A percentile compares a stretch with the other conserved stretches of the same genome.
These are phyloP conservation scores for Eristalinus aeneus DNA, from an alignment of 2,888 invertebrate genomes.

Conservation along the genomic window DNA sequence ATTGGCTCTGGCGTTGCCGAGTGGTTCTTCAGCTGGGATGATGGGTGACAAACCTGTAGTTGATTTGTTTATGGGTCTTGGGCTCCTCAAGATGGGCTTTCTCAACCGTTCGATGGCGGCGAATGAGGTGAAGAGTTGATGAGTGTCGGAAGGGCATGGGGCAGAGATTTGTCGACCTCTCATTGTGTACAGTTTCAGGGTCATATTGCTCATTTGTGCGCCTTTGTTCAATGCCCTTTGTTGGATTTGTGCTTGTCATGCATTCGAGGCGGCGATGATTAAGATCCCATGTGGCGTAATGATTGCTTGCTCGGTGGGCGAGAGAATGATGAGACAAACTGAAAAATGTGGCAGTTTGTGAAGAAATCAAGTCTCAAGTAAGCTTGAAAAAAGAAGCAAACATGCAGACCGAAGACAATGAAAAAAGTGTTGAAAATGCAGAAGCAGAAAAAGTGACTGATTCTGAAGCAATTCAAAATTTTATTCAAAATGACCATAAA, in stretches of 20 bases:
- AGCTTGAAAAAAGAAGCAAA: too few relatives aligned
- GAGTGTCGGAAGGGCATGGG: neutral
- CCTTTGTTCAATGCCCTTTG: neutral
- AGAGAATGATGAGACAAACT: neutral
- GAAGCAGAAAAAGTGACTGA: too few relatives aligned
- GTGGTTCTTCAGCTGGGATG: neutral
- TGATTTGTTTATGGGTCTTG: neutral
- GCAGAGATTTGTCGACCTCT: neutral
- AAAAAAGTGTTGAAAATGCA: too few relatives aligned
- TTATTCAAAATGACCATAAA: too few relatives aligned
- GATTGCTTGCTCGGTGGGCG: neutral
- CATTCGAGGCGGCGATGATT: neutral
- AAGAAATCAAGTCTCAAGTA: too few relatives aligned
- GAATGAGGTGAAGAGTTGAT: neutral
- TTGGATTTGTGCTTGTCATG: neutral
- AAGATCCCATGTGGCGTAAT: neutral
- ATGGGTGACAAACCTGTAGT: neutral
- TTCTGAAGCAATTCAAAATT: too few relatives aligned
- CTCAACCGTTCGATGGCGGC: neutral
- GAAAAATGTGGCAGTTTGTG: neutral
- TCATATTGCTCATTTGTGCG: neutral
- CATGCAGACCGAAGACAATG: too few relatives aligned
- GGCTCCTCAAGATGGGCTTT: neutral
- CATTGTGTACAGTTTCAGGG: neutral
- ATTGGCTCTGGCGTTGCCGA: slow-evolving; percentile 1